These are phyloP conservation scores for Hofmannophila pseudospretella DNA, from an alignment of 2,888 invertebrate species.

Conservation along the genomic window DNA sequence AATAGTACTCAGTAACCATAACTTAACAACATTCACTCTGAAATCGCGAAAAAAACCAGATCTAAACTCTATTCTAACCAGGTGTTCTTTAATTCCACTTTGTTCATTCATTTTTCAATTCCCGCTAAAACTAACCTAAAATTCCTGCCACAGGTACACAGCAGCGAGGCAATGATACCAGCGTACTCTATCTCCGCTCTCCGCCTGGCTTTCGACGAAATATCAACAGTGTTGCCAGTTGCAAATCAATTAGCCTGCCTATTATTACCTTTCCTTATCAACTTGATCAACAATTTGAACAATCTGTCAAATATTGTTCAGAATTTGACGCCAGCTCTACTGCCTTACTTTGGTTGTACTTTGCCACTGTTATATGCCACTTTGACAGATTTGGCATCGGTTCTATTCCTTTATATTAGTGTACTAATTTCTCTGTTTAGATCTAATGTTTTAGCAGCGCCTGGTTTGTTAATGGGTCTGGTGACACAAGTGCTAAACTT, in stretches of 20 bases:
- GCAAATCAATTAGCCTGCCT: conserved; percentile 62
- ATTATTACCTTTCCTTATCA: conserved; percentile 59
- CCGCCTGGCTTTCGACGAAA: conserved; percentile 63
- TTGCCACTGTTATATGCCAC: conserved; percentile 61
- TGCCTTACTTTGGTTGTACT: conserved; percentile 68
- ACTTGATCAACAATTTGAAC: conserved; percentile 64
- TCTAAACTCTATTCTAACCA: no score
- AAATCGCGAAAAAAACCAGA: background rate
- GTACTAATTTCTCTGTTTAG: conserved; percentile 62
- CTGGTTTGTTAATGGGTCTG: conserved; percentile 48
- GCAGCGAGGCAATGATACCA: conserved; percentile 61
- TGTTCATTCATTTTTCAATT: no score
- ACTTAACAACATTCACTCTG: no score
- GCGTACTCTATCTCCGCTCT: conserved; percentile 63
- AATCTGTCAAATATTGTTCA: conserved; percentile 67
- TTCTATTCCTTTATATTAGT: conserved; percentile 62
- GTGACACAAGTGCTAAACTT: conserved; percentile 53
- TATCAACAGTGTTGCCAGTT: conserved; percentile 54
- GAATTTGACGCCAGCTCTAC: conserved; percentile 59
- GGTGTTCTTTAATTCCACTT: no score
- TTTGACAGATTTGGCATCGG: conserved; percentile 62
- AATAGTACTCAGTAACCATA: no score
- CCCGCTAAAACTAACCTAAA: conserved; percentile 9
- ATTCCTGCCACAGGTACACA: conserved; percentile 35
- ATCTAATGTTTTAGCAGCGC: conserved; percentile 60